A percentile compares a stretch with the other conserved stretches of the same genome.
Conservation (phyloP, 2,797 vertebrate genomes). For the Syngnathus acus region DNA sequence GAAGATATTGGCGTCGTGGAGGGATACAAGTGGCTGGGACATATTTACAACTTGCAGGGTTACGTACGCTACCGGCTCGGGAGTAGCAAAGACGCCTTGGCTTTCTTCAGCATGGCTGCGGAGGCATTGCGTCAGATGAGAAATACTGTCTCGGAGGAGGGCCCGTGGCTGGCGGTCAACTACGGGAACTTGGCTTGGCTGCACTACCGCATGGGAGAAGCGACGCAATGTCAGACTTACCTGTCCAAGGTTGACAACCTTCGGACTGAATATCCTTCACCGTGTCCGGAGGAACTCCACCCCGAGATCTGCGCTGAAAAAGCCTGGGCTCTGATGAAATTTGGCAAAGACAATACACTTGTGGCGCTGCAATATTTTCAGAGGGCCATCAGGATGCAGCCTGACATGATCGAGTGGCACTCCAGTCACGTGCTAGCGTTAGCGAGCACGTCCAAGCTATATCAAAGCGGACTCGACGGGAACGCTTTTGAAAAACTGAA, state of each 20-base stretch:
- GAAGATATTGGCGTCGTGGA: constrained; percentile 42
- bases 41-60: constrained; percentile 54
- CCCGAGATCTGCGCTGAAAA: constrained; percentile 57
- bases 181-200: constrained; percentile 56
- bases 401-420: constrained; percentile 50
- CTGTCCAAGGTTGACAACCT: constrained; percentile 30
- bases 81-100: neutral
- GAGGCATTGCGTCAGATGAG: constrained; percentile 47
- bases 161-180: constrained; percentile 56
- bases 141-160: constrained; percentile 36
- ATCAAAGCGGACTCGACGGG: neutral
- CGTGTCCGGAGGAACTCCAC: constrained; percentile 36
- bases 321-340: constrained; percentile 58
- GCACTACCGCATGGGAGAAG: constrained; percentile 26
- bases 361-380: constrained; percentile 38
- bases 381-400: constrained; percentile 53
- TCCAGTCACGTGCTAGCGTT: constrained; percentile 37
- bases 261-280: constrained; percentile 32
- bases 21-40: constrained; percentile 51
- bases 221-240: constrained; percentile 25
- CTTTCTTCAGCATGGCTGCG: constrained; percentile 34
- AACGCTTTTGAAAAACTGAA: constrained; percentile 38
- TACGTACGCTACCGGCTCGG: constrained; percentile 37
- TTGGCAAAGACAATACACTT: neutral
- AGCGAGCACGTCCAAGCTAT: fast-evolving